A percentile compares a stretch with the other conserved stretches of the same genome.
These are phyloP conservation scores for Linurgus olivaceus DNA, from an alignment of 2,797 vertebrate genomes.

Conservation along the genomic window DNA sequence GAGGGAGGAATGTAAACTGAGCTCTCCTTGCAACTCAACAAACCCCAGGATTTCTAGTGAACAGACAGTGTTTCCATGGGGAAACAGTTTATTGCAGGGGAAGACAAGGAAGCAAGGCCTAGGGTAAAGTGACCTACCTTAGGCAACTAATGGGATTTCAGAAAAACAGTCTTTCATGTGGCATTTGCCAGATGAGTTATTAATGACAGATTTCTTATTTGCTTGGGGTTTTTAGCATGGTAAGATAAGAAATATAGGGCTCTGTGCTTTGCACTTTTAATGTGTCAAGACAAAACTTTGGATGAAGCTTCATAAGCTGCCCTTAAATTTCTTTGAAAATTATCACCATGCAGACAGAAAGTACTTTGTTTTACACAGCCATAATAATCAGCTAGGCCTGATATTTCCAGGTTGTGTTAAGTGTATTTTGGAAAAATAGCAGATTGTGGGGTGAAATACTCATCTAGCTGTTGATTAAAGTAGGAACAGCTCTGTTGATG, in stretches of 20 bases:
- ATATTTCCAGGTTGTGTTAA: background rate
- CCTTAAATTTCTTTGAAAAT: background rate
- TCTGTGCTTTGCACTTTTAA: background rate
- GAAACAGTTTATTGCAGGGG: background rate
- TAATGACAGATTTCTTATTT: background rate
- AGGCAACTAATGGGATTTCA: background rate
- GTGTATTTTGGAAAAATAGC: background rate
- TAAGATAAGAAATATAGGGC: background rate
- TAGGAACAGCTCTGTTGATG: background rate
- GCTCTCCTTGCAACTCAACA: background rate
- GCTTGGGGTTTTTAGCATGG: background rate
- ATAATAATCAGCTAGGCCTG: background rate
- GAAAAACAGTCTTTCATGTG: background rate
- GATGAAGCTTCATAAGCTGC: background rate
- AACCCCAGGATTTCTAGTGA: background rate
- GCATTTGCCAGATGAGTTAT: background rate
- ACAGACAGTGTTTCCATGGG: background rate
- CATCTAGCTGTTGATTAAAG: background rate
- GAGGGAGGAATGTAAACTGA: background rate
- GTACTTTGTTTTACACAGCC: background rate
- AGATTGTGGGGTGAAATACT: background rate
- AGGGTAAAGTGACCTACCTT: background rate
- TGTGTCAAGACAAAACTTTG: background rate
- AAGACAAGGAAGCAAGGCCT: background rate
- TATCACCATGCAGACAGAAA: rapidly evolving